phyloP scores from a whole-genome alignment of 2,113 vertebrate species.

The Pelecanoides urinatrix region DNA sequence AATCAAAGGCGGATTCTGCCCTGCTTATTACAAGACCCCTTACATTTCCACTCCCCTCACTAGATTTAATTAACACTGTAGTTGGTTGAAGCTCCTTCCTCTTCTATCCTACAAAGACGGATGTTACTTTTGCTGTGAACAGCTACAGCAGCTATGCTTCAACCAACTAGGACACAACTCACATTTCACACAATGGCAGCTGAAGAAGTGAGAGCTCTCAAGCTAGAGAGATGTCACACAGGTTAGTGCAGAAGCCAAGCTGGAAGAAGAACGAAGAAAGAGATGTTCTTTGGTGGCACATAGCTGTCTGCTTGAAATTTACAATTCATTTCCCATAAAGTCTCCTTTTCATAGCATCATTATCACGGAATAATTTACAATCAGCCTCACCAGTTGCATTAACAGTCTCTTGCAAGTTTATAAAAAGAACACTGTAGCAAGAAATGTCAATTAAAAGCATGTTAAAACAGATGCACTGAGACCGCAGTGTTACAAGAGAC shows the following conservation, averaged over 20 bases:
- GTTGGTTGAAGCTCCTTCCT: not conserved
- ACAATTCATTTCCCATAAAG: not conserved
- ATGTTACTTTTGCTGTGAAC: not conserved
- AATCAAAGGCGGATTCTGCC: conserved; percentile 40
- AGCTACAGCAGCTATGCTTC: not conserved
- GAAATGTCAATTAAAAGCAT: conserved; percentile 17
- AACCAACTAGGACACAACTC: not conserved
- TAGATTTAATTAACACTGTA: conserved; percentile 45
- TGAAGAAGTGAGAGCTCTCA: not conserved
- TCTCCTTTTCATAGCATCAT: not conserved
- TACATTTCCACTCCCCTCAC: conserved; percentile 1
- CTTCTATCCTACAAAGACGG: not conserved
- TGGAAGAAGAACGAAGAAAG: not conserved
- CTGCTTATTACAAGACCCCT: conserved; percentile 12
- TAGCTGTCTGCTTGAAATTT: not conserved
- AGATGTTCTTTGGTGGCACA: not conserved
- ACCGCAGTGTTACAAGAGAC: not conserved
- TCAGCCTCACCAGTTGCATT: not conserved
- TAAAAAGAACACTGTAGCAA: conserved; percentile 20
- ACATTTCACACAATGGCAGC: not conserved
- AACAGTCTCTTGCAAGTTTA: conserved; percentile 4
- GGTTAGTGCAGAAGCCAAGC: not conserved
- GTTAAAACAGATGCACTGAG: not conserved
- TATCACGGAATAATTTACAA: conserved; percentile 34
- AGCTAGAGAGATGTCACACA: not conserved